Evolutionary conservation across 2,888 invertebrate genomes (phyloP).

Genomic region (Apocheima hispidaria): DNA sequence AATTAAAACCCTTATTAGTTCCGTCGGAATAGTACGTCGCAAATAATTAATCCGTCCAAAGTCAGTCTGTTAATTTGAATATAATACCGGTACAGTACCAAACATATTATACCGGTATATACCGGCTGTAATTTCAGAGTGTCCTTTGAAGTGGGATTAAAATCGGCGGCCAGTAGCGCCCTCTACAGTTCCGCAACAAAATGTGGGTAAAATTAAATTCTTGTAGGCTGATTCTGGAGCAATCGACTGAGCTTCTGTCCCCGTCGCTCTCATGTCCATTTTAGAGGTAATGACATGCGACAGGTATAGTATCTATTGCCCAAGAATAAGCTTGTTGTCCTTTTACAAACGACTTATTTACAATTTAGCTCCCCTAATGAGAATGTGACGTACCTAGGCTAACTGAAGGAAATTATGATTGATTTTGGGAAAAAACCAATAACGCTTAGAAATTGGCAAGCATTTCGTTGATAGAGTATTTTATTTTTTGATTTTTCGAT

Average conservation of each 20-base stretch:
- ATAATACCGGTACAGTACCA: slow-evolving; percentile 49
- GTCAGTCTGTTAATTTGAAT: slow-evolving; percentile 61
- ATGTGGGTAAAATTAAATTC: slow-evolving; percentile 76
- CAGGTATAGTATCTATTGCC: background rate
- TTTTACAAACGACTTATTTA: slow-evolving; percentile 70
- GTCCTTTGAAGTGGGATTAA: slow-evolving; percentile 84
- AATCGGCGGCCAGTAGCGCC: slow-evolving; percentile 58
- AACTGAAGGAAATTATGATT: background rate
- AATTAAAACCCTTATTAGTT: slow-evolving; percentile 48
- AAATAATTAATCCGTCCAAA: slow-evolving; percentile 60
- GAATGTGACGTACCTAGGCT: slow-evolving; percentile 30
- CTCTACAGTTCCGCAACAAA: slow-evolving; percentile 56
- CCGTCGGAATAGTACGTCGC: slow-evolving; percentile 40
- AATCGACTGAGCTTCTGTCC: background rate
- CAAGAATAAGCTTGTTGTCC: slow-evolving; percentile 44
- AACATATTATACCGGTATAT: slow-evolving; percentile 15
- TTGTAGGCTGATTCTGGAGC: slow-evolving; percentile 36
- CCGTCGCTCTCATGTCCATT: background rate
- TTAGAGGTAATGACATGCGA: too few species aligned
- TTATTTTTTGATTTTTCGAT: background rate
- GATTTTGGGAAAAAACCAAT: background rate
- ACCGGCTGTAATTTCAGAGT: slow-evolving; percentile 69
- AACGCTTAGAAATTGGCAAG: background rate
- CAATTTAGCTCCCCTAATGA: slow-evolving; percentile 66
- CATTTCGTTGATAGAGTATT: background rate